Evolutionary conservation across 1,140 invertebrate species (phyloP).

Genomic region (Vanessa tameamea): DNA sequence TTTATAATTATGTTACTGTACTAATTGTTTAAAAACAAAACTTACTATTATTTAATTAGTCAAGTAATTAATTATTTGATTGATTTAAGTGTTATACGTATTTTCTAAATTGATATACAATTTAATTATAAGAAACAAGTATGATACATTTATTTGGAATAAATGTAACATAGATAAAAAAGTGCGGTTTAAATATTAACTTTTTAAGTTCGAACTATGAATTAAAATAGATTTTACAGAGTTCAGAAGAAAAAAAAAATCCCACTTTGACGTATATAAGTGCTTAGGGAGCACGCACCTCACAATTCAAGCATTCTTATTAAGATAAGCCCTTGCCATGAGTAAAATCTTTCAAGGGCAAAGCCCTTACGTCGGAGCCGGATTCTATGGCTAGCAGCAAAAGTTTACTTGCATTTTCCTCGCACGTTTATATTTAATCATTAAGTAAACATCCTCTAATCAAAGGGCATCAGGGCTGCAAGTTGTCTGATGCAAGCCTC

Average conservation of each 20-base stretch:
- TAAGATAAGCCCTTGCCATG: conserved; percentile 27
- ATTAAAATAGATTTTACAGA: no score
- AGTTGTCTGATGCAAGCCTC: no score
- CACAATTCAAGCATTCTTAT: conserved; percentile 27
- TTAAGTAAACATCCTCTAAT: no score
- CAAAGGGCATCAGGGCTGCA: no score
- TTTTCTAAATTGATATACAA: neutral
- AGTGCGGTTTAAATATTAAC: no score
- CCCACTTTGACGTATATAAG: no score
- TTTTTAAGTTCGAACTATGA: no score
- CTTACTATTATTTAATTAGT: neutral
- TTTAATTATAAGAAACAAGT: no score
- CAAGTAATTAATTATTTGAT: neutral
- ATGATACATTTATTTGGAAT: no score
- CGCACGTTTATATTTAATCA: neutral
- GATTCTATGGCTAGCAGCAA: neutral
- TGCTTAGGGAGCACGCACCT: neutral
- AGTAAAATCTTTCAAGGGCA: conserved; percentile 8
- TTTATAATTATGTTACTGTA: neutral
- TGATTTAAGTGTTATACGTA: neutral
- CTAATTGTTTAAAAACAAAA: conserved; percentile 2
- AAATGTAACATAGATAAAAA: no score
- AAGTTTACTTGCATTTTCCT: neutral
- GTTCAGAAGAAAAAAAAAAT: no score
- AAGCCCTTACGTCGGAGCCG: neutral